These are phyloP conservation scores for Furnarius figulus DNA, from an alignment of 2,113 vertebrate genomes.

Conservation along the genomic window DNA sequence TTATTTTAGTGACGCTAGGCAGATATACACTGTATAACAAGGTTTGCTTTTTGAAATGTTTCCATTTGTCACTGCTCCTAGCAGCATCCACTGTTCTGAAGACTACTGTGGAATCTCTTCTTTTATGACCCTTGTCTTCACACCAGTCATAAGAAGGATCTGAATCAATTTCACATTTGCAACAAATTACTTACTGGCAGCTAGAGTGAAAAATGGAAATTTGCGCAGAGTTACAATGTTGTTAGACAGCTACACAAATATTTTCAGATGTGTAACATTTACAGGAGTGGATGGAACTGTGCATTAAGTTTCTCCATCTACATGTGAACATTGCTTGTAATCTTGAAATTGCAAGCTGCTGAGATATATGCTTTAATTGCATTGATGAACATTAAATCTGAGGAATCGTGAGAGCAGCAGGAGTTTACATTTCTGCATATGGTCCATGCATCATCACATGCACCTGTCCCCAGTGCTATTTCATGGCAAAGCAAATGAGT, in stretches of 20 bases:
- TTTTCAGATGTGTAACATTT: neutral
- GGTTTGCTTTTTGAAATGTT: neutral
- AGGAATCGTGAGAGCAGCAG: neutral
- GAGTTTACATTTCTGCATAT: neutral
- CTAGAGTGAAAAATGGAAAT: neutral
- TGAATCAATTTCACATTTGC: neutral
- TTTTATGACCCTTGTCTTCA: neutral
- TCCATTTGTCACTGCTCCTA: neutral
- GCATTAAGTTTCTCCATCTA: neutral
- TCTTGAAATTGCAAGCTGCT: neutral
- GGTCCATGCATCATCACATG: rapidly evolving
- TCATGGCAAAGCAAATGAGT: neutral
- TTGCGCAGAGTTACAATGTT: neutral
- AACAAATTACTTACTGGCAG: neutral
- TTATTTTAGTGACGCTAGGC: neutral
- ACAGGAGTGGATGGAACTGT: neutral
- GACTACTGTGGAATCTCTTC: neutral
- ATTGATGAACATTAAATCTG: neutral
- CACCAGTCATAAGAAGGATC: neutral
- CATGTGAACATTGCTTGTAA: neutral
- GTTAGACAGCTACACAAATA: neutral
- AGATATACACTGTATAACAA: neutral
- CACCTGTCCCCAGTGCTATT: neutral
- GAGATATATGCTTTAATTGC: neutral
- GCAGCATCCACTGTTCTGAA: neutral